Evolutionary conservation across 1,140 invertebrate species (phyloP).

Genomic region (Diabrotica virgifera): DNA sequence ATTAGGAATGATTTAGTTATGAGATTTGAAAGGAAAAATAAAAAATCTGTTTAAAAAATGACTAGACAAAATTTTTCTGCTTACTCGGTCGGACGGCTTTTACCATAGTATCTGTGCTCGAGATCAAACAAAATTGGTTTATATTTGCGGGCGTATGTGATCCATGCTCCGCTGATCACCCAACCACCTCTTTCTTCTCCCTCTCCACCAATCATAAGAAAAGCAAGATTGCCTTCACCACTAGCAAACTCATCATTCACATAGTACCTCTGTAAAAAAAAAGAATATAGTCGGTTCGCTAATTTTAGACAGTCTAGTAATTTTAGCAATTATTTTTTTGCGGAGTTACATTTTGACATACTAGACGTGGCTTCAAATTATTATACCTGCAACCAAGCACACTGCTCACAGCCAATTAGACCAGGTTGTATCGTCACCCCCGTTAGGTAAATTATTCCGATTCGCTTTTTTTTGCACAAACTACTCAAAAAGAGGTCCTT

Average conservation of each 20-base stretch:
- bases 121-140: slow-evolving; percentile 81
- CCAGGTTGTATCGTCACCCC: too few relatives aligned
- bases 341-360: too few relatives aligned
- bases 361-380: too few relatives aligned
- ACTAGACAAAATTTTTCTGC: slow-evolving; percentile 9
- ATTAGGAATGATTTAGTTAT: not conserved
- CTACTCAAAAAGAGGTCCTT: too few relatives aligned
- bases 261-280: slow-evolving; percentile 69
- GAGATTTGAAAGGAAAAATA: too few relatives aligned
- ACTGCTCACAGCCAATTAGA: too few relatives aligned
- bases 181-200: slow-evolving; percentile 67
- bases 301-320: too few relatives aligned
- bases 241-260: slow-evolving; percentile 71
- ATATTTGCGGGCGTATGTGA: slow-evolving; percentile 76
- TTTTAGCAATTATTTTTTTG: too few relatives aligned
- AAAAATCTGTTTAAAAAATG: too few relatives aligned
- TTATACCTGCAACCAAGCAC: too few relatives aligned
- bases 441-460: too few relatives aligned
- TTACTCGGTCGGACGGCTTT: slow-evolving; percentile 82
- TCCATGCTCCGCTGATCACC: slow-evolving; percentile 83
- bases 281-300: not conserved
- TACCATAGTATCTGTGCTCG: slow-evolving; percentile 92
- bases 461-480: too few relatives aligned
- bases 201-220: slow-evolving; percentile 88
- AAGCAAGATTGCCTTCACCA: slow-evolving; percentile 67